These are phyloP conservation scores for Tyto alba DNA, from an alignment of 2,113 vertebrate species.

Conservation along the genomic window DNA sequence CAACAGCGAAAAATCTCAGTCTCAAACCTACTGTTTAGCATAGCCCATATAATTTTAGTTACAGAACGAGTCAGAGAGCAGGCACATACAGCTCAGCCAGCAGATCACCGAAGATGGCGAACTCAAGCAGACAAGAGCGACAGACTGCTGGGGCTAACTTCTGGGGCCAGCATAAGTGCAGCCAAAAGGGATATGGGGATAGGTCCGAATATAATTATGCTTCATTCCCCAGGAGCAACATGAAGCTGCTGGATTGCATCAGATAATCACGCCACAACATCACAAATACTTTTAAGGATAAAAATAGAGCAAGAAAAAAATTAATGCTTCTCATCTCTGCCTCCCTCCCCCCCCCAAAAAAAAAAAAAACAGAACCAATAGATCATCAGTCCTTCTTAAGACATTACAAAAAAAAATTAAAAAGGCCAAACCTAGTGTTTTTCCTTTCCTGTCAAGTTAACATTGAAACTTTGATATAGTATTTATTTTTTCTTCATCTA, in stretches of 20 bases:
- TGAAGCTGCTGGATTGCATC: not conserved
- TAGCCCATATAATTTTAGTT: not conserved
- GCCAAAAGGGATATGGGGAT: not conserved
- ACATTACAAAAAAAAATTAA: not conserved
- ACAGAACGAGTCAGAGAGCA: not conserved
- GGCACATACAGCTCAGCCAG: not conserved
- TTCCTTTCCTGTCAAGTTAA: not conserved
- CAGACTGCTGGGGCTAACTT: not conserved
- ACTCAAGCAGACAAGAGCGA: not conserved
- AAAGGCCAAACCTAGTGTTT: not conserved
- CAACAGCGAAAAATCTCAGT: rapidly evolving
- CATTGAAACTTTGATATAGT: not conserved
- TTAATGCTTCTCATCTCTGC: not conserved
- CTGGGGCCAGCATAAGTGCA: not conserved
- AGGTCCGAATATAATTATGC: not conserved
- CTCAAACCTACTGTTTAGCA: not conserved
- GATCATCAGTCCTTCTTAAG: not conserved
- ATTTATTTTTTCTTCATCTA: constrained; percentile 5
- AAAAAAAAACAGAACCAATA: not conserved
- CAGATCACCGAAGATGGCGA: not conserved
- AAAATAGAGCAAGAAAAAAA: not conserved
- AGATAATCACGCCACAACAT: not conserved
- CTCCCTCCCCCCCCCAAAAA: too few relatives aligned
- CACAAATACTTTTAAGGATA: not conserved
- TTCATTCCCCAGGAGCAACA: not conserved